Evolutionary conservation across 2,113 vertebrate species (phyloP).

Genomic region (Canis aureus): DNA sequence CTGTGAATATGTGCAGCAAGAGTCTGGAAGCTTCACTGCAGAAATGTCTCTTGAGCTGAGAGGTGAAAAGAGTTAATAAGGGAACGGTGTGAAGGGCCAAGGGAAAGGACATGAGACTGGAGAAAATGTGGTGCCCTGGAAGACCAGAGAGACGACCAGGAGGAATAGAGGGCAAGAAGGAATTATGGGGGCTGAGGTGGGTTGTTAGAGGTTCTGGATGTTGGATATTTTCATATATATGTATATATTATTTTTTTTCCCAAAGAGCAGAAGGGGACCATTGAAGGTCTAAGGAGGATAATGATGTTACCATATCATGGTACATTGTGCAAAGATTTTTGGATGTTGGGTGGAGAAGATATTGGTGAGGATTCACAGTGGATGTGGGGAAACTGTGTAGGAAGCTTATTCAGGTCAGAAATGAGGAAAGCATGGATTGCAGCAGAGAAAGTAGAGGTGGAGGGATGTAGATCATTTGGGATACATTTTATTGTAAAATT

Average conservation of each 20-base stretch:
- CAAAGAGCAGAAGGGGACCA: neutral
- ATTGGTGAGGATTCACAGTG: neutral
- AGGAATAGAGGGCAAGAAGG: accelerated
- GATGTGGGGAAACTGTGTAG: neutral
- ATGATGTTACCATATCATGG: neutral
- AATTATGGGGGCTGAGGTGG: accelerated
- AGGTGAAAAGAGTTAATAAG: neutral
- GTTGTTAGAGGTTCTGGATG: neutral
- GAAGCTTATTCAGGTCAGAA: neutral
- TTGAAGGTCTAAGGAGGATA: neutral
- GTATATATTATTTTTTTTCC: neutral
- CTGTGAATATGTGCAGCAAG: neutral
- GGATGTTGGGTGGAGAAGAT: neutral
- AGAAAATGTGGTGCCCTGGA: neutral
- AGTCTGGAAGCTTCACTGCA: neutral
- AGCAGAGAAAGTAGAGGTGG: neutral
- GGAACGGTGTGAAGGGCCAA: neutral
- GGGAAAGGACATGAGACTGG: neutral
- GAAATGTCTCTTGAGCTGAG: neutral
- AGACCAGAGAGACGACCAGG: neutral
- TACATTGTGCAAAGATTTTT: neutral
- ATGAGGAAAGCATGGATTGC: neutral
- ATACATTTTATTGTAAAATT: neutral
- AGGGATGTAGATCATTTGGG: neutral
- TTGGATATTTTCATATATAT: neutral